Percentiles rank a stretch among this genome's conserved stretches.
Evolutionary conservation across 2,888 invertebrate genomes (phyloP).

Genomic region (Habrosyne pyritoides): DNA sequence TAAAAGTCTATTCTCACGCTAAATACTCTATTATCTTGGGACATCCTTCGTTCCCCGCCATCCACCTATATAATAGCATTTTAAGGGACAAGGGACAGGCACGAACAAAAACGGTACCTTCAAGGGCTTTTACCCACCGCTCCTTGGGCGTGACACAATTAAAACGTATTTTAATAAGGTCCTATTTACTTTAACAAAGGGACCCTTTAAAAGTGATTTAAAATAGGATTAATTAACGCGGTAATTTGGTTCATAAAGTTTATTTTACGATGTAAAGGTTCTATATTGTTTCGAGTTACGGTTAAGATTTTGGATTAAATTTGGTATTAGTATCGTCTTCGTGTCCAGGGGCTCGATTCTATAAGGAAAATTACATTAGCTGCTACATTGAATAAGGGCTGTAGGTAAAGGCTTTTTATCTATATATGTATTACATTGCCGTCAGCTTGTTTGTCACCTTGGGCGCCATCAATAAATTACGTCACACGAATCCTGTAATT

Average conservation of each 20-base stretch:
- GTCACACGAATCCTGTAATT: too few relatives aligned
- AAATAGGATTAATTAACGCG: constrained; percentile 6
- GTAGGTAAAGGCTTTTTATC: too few relatives aligned
- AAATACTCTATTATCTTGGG: background rate
- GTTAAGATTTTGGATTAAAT: too few relatives aligned
- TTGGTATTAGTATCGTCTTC: too few relatives aligned
- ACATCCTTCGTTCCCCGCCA: background rate
- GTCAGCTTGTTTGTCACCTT: too few relatives aligned
- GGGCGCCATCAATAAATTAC: too few relatives aligned
- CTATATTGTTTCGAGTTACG: background rate
- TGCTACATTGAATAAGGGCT: too few relatives aligned
- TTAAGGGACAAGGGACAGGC: constrained; percentile 12
- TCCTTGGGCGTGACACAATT: constrained; percentile 5
- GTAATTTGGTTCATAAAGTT: constrained; percentile 1
- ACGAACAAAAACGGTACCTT: background rate
- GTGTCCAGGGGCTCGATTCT: too few relatives aligned
- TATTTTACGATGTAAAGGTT: background rate
- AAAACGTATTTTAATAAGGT: constrained; percentile 5
- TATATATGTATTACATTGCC: too few relatives aligned
- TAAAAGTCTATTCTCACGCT: background rate
- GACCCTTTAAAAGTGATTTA: constrained; percentile 16
- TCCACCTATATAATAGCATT: constrained; percentile 20
- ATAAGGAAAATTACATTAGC: too few relatives aligned
- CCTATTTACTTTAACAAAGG: constrained; percentile 22
- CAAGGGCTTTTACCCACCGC: constrained; percentile 5